Evolutionary conservation across 2,888 invertebrate species (phyloP).

Genomic region (Tillus elongatus): DNA sequence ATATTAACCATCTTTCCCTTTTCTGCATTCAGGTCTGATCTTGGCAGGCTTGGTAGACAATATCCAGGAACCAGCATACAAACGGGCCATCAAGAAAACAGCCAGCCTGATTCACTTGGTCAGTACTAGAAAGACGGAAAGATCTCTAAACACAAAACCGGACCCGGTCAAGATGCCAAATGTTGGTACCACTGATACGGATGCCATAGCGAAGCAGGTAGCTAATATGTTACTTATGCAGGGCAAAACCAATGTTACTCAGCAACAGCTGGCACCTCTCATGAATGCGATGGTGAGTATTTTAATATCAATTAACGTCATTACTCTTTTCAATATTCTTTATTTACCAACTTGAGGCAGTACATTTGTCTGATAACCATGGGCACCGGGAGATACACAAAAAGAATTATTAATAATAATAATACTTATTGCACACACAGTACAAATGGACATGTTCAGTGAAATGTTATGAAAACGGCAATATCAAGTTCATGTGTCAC

Average conservation of each 20-base stretch:
- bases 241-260: conserved; percentile 71
- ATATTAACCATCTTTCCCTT: no score
- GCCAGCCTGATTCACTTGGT: conserved; percentile 51
- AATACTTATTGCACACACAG: no score
- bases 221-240: conserved; percentile 70
- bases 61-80: conserved; percentile 59
- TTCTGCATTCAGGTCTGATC: conserved; percentile 31
- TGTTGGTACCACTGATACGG: conserved; percentile 64
- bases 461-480: no score
- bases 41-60: conserved; percentile 42
- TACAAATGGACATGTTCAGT: no score
- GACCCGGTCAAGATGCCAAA: conserved; percentile 65
- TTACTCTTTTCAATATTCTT: no score
- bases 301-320: no score
- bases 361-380: no score
- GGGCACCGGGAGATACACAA: no score
- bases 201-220: conserved; percentile 71
- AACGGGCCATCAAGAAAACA: conserved; percentile 65
- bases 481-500: no score
- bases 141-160: conserved; percentile 34
- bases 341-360: no score
- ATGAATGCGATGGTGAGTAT: conserved; percentile 67
- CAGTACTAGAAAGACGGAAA: no score
- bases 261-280: conserved; percentile 67
- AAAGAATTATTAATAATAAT: no score